phyloP scores from a whole-genome alignment of 2,888 invertebrate species.

The Papilio elwesi region DNA sequence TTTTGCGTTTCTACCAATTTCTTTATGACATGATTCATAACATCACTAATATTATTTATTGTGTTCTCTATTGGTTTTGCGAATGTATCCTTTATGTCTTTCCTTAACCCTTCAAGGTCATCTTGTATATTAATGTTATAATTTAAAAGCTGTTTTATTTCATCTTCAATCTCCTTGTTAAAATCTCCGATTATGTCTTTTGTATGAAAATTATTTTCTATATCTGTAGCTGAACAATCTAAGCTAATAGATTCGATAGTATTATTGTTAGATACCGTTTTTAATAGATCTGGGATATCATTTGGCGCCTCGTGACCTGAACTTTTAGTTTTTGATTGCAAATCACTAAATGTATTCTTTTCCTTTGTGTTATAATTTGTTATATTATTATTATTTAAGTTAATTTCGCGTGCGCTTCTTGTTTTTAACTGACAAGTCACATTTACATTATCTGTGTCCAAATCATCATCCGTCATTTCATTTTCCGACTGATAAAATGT shows the following conservation, averaged over 20 bases:
- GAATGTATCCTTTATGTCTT: slow-evolving; percentile 79
- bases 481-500: slow-evolving; percentile 80
- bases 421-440: slow-evolving; percentile 53
- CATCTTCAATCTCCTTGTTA: slow-evolving; percentile 84
- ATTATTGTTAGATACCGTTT: slow-evolving; percentile 72
- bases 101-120: slow-evolving; percentile 76
- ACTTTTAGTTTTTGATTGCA: slow-evolving; percentile 45
- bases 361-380: slow-evolving; percentile 51
- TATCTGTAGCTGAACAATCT: slow-evolving; percentile 69
- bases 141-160: slow-evolving; percentile 80
- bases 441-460: slow-evolving; percentile 73
- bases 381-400: slow-evolving; percentile 76
- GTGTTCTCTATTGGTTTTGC: slow-evolving; percentile 80
- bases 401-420: slow-evolving; percentile 17
- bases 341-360: slow-evolving; percentile 44
- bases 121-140: slow-evolving; percentile 79
- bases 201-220: slow-evolving; percentile 77
- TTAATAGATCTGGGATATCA: slow-evolving; percentile 76
- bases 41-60: slow-evolving; percentile 80
- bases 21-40: slow-evolving; percentile 80
- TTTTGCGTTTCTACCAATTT: slow-evolving; percentile 74
- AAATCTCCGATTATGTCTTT: slow-evolving; percentile 84
- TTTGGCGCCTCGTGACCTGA: slow-evolving; percentile 59
- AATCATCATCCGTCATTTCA: slow-evolving; percentile 81
- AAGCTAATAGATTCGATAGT: slow-evolving; percentile 58